These are phyloP conservation scores for Phallusia fumigata DNA, from an alignment of 23 tunicate species.

Conservation along the genomic window DNA sequence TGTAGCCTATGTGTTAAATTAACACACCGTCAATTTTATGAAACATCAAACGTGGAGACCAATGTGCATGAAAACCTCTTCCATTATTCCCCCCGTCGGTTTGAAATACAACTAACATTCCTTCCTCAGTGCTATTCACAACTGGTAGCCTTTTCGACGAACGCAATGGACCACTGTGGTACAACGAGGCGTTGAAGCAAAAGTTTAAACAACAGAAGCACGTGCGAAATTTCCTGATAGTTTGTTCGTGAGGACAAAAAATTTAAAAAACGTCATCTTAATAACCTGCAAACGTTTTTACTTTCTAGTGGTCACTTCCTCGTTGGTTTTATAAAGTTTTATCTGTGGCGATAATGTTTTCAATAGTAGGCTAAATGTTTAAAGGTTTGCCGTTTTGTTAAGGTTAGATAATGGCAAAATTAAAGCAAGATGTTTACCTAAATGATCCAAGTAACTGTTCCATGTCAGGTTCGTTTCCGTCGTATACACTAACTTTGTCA, in stretches of 20 bases:
- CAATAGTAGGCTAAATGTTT: too few relatives aligned
- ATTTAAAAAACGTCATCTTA: too few relatives aligned
- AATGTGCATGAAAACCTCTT: slow-evolving; percentile 58
- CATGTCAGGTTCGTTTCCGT: slow-evolving; percentile 48
- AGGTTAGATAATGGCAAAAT: neutral
- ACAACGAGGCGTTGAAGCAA: too few relatives aligned
- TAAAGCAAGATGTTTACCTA: slow-evolving; percentile 35
- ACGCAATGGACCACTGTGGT: neutral
- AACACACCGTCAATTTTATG: slow-evolving; percentile 23
- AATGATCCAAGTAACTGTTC: slow-evolving; percentile 38
- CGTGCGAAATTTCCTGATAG: too few relatives aligned
- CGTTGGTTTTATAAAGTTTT: too few relatives aligned
- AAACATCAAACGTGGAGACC: slow-evolving; percentile 35
- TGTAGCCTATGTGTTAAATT: too few relatives aligned
- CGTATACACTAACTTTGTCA: slow-evolving; percentile 68
- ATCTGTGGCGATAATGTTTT: too few relatives aligned
- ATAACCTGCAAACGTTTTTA: too few relatives aligned
- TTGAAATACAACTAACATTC: slow-evolving; percentile 49
- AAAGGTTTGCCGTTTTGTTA: neutral
- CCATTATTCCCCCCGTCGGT: slow-evolving; percentile 49
- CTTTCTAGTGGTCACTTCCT: too few relatives aligned
- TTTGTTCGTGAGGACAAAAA: too few relatives aligned
- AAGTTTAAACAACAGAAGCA: too few relatives aligned
- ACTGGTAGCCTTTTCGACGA: slow-evolving; percentile 17
- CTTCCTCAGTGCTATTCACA: slow-evolving; percentile 77